phyloP scores from a whole-genome alignment of 1,140 invertebrate species.

The Mizuhopecten yessoensis region DNA sequence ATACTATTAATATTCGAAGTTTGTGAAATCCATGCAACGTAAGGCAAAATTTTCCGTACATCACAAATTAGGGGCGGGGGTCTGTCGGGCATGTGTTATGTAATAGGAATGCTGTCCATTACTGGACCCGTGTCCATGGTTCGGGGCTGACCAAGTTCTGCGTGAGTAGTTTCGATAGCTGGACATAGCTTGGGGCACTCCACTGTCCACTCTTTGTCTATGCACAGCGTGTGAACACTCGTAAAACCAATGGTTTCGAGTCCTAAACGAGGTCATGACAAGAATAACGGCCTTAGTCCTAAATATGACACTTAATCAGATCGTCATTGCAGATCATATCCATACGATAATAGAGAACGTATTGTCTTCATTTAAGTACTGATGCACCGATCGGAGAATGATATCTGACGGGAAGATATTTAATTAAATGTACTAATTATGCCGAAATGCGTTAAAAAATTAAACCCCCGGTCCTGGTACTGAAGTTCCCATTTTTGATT shows the following conservation, averaged over 20 bases:
- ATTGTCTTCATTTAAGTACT: no score
- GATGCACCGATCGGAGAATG: no score
- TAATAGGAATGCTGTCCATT: slow-evolving; percentile 30
- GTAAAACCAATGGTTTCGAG: neutral
- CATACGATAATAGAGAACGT: no score
- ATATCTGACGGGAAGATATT: no score
- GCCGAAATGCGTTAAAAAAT: no score
- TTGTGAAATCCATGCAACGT: neutral
- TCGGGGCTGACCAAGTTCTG: neutral
- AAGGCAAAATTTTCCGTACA: neutral
- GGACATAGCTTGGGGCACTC: neutral
- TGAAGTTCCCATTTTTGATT: no score
- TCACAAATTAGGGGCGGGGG: neutral
- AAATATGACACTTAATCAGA: no score
- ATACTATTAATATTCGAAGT: neutral
- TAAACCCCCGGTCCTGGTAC: no score
- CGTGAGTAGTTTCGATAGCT: neutral
- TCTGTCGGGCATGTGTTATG: neutral
- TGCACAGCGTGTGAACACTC: neutral
- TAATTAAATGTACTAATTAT: no score
- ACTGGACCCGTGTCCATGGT: neutral
- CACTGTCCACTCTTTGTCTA: neutral
- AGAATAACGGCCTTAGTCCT: no score
- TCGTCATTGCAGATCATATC: no score
- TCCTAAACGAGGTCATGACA: neutral